Percentiles rank a stretch among this genome's conserved stretches.
phyloP scores from a whole-genome alignment of 2,888 invertebrate species.

The Byasa hedistus region DNA sequence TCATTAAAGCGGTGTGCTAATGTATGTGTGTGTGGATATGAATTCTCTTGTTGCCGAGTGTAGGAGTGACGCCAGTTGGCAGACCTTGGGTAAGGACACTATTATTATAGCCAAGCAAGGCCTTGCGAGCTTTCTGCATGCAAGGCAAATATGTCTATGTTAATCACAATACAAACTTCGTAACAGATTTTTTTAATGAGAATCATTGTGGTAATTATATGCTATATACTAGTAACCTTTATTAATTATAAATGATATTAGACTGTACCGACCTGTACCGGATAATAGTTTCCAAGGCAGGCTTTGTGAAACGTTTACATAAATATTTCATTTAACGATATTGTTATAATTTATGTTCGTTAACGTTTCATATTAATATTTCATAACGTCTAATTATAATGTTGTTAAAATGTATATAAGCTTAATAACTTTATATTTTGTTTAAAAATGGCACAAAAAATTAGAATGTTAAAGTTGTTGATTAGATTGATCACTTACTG shows the following conservation, averaged over 20 bases:
- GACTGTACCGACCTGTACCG: neutral
- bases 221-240: constrained; percentile 7
- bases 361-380: too few relatives aligned
- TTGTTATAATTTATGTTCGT: neutral
- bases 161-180: constrained; percentile 9
- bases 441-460: neutral
- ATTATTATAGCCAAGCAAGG: constrained; percentile 71
- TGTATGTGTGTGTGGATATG: constrained; percentile 10
- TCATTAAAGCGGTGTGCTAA: constrained; percentile 7
- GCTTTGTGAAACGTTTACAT: neutral
- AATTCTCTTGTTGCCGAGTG: constrained; percentile 65
- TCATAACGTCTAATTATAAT: too few relatives aligned
- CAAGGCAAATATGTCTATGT: constrained; percentile 37
- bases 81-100: constrained; percentile 73
- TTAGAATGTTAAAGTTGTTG: neutral
- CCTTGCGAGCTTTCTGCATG: constrained; percentile 65
- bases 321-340: neutral
- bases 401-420: too few relatives aligned
- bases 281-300: neutral
- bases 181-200: constrained; percentile 12
- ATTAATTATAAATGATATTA: constrained; percentile 5
- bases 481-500: neutral
- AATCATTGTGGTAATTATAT: constrained; percentile 17
- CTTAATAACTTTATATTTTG: too few relatives aligned
- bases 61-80: constrained; percentile 68